A percentile compares a stretch with the other conserved stretches of the same genome.
Evolutionary conservation across 1,140 invertebrate species (phyloP).

Genomic region (Aradophagus sp.): DNA sequence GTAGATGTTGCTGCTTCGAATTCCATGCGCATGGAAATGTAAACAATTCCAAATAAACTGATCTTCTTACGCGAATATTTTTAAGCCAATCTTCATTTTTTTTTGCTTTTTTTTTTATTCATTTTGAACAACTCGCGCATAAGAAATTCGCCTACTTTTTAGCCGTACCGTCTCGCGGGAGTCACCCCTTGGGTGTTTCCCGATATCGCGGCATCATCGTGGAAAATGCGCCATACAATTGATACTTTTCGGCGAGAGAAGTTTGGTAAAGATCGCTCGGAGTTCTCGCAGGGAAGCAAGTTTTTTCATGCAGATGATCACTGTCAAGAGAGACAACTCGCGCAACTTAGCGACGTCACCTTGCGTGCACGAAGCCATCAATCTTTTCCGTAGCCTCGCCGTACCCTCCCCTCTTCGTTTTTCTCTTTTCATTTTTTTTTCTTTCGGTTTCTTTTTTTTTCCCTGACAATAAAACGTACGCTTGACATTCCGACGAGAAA

Average conservation of each 20-base stretch:
- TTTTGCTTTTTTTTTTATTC: no score
- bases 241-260: conserved; percentile 49
- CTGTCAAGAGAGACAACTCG: conserved; percentile 47
- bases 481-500: conserved; percentile 21
- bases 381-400: conserved; percentile 32
- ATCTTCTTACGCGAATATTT: no score
- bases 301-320: conserved; percentile 56
- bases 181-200: conserved; percentile 48
- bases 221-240: conserved; percentile 48
- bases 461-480: conserved; percentile 16
- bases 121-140: no score
- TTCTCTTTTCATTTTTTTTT: conserved; percentile 15
- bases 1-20: no score
- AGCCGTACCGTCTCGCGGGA: no score
- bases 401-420: conserved; percentile 9
- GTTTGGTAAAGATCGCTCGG: conserved; percentile 38
- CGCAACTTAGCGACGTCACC: conserved; percentile 48
- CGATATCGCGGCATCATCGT: conserved; percentile 34
- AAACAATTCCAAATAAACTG: no score
- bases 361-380: conserved; percentile 41
- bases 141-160: no score
- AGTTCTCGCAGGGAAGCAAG: conserved; percentile 26
- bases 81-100: no score
- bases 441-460: neutral
- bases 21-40: no score